Evolutionary conservation across 2,113 vertebrate genomes (phyloP), one percentile per base, ranked within the genome.

Genomic region (Perognathus longimembris): DNA sequence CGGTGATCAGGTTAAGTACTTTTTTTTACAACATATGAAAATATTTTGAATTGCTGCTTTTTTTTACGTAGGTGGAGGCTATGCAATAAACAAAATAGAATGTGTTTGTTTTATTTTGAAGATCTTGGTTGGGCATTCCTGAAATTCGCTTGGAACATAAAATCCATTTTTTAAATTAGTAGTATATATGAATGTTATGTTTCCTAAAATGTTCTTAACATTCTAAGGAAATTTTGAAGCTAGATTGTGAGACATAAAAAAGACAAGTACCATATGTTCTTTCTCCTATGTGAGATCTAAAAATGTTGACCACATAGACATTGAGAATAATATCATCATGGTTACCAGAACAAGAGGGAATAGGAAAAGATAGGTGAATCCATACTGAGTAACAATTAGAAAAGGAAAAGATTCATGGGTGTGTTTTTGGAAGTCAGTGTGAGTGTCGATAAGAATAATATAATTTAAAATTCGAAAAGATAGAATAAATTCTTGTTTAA

Each of bases 1-100:
- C 88, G 67, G 87, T 96, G 87, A 90, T 93, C 84, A 92, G 96
- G 93, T 97, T 94, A 96, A 95, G 78, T 36, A 85, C 73, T 78
- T 87, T 88, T 94, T 78, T 87, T 88, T 94, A 88, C 61, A 92
- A 80, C 84, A 97, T 94, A 93, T 88, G 50, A 93, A 97, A 97
- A 96, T 96, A 96, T 97, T 97, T 96, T 96, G 86, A 96, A 94
- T 93, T 90, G 21, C 40, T 93, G 57, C 1, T 67, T 89, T 94
- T 89, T 94, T 93, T 92, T 87, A 94, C 67, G 91, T 95, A 95
- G 70, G 84, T 92, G 82, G 91, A 96, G 94, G 92, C 32, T 85
- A 95, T 57, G 42, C 30, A 92, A 77, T 40, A 95, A 90, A 54
- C 30, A 79, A 91, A 95, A 70, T 85, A 88, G 22, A 88, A 88